phyloP scores from a whole-genome alignment of 2,888 invertebrate species.

The Agriotes lineatus region DNA sequence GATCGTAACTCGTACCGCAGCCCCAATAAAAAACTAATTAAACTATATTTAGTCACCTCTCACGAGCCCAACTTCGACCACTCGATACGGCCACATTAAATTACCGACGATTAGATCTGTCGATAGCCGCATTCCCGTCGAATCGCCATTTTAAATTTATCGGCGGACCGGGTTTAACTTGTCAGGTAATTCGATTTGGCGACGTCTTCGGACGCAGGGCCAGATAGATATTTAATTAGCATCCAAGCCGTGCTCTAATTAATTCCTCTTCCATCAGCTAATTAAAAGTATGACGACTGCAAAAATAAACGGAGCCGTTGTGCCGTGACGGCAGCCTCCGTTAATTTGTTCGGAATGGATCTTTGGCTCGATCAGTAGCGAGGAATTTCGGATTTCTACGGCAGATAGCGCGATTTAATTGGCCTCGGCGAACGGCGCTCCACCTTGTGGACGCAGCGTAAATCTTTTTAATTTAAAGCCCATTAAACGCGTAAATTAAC shows the following conservation, averaged over 20 bases:
- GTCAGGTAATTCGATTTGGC: too few species aligned
- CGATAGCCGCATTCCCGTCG: too few species aligned
- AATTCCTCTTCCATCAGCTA: not conserved
- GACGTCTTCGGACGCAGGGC: not conserved
- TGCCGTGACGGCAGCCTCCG: not conserved
- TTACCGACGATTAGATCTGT: too few species aligned
- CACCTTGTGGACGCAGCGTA: not conserved
- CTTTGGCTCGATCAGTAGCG: too few species aligned
- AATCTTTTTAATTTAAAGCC: constrained; percentile 7
- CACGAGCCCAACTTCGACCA: too few species aligned
- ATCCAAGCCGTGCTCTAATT: not conserved
- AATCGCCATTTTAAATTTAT: too few species aligned
- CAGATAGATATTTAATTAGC: not conserved
- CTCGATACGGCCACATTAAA: too few species aligned
- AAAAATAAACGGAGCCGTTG: not conserved
- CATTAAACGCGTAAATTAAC: not conserved
- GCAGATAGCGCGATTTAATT: too few species aligned
- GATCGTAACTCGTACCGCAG: not conserved
- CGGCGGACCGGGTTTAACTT: too few species aligned
- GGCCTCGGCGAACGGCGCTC: too few species aligned
- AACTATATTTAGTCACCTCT: too few species aligned
- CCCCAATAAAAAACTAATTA: not conserved
- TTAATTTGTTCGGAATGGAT: not conserved
- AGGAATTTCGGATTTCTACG: too few species aligned
- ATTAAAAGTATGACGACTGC: not conserved